Evolutionary conservation across 1,140 invertebrate genomes (phyloP).

Genomic region (Apis laboriosa): DNA sequence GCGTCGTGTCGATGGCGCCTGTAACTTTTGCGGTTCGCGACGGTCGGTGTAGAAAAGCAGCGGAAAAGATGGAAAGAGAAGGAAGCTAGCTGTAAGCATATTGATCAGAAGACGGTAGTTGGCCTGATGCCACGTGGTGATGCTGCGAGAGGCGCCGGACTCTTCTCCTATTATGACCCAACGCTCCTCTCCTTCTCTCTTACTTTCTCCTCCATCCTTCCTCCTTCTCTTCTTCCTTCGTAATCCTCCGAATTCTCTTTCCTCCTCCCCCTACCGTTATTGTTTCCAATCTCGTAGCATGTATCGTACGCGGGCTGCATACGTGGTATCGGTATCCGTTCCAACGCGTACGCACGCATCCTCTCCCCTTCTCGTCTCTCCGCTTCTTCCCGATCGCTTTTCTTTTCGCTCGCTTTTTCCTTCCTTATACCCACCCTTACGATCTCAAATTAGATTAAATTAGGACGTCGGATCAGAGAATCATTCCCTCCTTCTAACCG

Average conservation of each 20-base stretch:
- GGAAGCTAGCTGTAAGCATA: slow-evolving; percentile 79
- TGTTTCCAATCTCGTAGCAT: not conserved
- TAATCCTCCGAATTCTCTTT: not conserved
- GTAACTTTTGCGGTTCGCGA: slow-evolving; percentile 42
- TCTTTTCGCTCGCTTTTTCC: not conserved
- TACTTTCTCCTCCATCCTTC: slow-evolving; percentile 63
- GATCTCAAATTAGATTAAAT: not conserved
- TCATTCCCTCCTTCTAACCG: too few relatives aligned
- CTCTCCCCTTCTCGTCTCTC: too few relatives aligned
- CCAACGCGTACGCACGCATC: too few relatives aligned
- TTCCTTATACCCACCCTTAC: not conserved
- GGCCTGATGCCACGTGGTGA: slow-evolving; percentile 81
- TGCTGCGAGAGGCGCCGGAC: slow-evolving; percentile 78
- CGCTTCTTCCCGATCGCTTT: not conserved
- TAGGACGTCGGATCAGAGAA: too few relatives aligned
- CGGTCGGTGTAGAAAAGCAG: slow-evolving; percentile 33
- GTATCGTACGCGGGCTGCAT: too few relatives aligned
- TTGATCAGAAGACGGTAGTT: slow-evolving; percentile 81
- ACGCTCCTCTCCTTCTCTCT: slow-evolving; percentile 78
- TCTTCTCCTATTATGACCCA: slow-evolving; percentile 80
- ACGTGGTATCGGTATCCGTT: too few relatives aligned
- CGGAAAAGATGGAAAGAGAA: slow-evolving; percentile 61
- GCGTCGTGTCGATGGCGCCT: slow-evolving; percentile 8
- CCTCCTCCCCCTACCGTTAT: not conserved
- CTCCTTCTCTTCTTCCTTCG: not conserved